Base-by-base conservation (phyloP, 2,888 invertebrate genomes). In the Nasonovia ribisnigri region DNA sequence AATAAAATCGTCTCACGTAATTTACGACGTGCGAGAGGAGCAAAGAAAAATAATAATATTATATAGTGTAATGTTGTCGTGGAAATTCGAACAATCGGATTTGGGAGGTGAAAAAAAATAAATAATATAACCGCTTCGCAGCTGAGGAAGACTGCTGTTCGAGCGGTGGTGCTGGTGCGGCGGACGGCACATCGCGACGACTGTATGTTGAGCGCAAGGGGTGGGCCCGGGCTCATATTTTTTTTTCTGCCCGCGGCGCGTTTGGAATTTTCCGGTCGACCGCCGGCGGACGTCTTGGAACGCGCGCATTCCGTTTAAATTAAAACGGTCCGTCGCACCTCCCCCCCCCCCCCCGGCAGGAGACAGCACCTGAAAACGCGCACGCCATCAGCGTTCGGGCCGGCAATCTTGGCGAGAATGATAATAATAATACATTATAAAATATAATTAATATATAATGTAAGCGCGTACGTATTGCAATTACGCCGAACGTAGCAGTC, bases 271-370 rank as follows among this genome's bases (percentile, higher is more conserved):
- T 51, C 89, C 93, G 51, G 84, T 88, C 92, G 89, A 43, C 88
- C 77, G 13, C 54, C 88, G 88, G 42, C 51, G 89, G 84, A 93
- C 93, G n/a, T 90, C 90, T 90, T 36, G 90, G 93, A 90, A 90
- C 90, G 90, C 77, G 54, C 67, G 92, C 93, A 93, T 93, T 93
- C 93, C 93, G 93, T 90, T 90, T 89, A 90, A 90, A 93, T 93
- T 93, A 93, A 93, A 93, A 90, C 90, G 77, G n/a, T 8, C 20
- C 77, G 77, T 48, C 57, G 43, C 88, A 88, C 36, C 67, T n/a
- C 20, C 51, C 36, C 48, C 26, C 36, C 48, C 67, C 11, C 87
- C 51, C 42, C n/a, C 54, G 11, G 46, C 11, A 46, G 54, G 26
- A n/a, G 42, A 42, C 26, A 5, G 43, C 88, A 46, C 54, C 51